A percentile compares a stretch with the other conserved stretches of the same genome.
Conservation (phyloP, 2,888 invertebrate genomes). For the Drosophila picticornis region DNA sequence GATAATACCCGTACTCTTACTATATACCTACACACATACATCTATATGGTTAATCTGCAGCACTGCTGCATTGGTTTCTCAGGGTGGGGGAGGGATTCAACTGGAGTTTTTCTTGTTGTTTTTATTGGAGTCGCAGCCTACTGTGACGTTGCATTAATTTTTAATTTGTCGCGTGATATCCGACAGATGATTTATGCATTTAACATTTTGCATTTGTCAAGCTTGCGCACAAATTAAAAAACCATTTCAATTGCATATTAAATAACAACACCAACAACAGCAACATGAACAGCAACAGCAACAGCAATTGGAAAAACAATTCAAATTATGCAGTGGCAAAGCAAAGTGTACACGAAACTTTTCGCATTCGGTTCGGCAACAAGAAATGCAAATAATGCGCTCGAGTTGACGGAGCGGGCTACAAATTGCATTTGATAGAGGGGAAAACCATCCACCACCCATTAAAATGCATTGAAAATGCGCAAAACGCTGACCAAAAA, state of each 20-base stretch:
- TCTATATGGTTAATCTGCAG: constrained; percentile 40
- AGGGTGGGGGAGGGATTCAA: background rate
- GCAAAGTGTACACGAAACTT: constrained; percentile 37
- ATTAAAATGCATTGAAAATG: constrained; percentile 66
- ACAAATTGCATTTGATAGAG: constrained; percentile 70
- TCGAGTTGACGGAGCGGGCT: constrained; percentile 54
- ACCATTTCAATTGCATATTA: constrained; percentile 50
- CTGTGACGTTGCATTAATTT: constrained; percentile 66
- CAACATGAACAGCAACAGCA: constrained; percentile 12
- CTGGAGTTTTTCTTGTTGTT: background rate
- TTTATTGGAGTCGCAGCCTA: background rate
- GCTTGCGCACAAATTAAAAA: constrained; percentile 63
- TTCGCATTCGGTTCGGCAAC: constrained; percentile 46
- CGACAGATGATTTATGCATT: constrained; percentile 68
- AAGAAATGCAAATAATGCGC: constrained; percentile 72
- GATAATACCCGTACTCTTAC: constrained; percentile 43
- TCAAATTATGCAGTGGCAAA: constrained; percentile 37
- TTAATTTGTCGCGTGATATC: constrained; percentile 63
- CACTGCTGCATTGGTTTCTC: constrained; percentile 32
- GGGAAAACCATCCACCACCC: constrained; percentile 42
- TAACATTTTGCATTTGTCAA: constrained; percentile 37
- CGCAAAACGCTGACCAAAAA: constrained; percentile 50
- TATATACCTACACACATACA: background rate
- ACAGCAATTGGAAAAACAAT: constrained; percentile 17
- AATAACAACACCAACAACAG: constrained; percentile 11